A percentile compares a stretch with the other conserved stretches of the same genome.
phyloP scores from a whole-genome alignment of 2,888 invertebrate genomes.

The Eupithecia abbreviata region DNA sequence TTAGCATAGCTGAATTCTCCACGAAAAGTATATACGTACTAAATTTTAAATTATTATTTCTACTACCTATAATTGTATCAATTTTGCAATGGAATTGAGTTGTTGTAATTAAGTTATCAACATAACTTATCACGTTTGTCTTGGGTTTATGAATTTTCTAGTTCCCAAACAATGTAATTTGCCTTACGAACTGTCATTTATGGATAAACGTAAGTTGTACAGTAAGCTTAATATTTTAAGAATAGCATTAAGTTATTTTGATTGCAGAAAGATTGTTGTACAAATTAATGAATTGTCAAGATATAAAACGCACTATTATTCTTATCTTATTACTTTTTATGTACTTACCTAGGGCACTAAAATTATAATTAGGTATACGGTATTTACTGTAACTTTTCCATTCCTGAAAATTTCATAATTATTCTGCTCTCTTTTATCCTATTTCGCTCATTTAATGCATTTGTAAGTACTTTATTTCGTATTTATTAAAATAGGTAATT shows the following conservation, averaged over 20 bases:
- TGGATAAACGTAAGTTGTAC: conserved; percentile 73
- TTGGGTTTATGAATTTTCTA: not conserved
- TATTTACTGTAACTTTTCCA: conserved; percentile 10
- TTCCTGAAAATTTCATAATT: not conserved
- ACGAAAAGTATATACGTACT: not conserved
- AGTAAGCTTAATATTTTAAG: conserved; percentile 51
- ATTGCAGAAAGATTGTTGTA: conserved; percentile 14
- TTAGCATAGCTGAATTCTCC: not conserved
- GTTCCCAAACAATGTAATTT: not conserved
- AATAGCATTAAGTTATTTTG: conserved; percentile 31
- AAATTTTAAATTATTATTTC: not conserved
- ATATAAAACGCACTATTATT: not conserved
- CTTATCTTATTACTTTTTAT: not conserved
- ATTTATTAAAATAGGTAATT: not conserved
- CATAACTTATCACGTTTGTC: not conserved
- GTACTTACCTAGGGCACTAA: conserved; percentile 28
- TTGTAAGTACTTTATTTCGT: conserved; percentile 16
- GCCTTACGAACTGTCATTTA: conserved; percentile 37
- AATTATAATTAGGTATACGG: conserved; percentile 21
- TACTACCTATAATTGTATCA: not conserved
- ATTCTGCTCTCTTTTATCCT: conserved; percentile 38
- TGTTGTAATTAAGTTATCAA: no score
- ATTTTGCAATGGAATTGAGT: not conserved
- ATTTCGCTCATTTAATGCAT: conserved; percentile 34
- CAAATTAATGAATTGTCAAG: conserved; percentile 4